These are phyloP conservation scores for Drosophila austrosaltans DNA, from an alignment of 2,888 invertebrate genomes.

Conservation along the genomic window DNA sequence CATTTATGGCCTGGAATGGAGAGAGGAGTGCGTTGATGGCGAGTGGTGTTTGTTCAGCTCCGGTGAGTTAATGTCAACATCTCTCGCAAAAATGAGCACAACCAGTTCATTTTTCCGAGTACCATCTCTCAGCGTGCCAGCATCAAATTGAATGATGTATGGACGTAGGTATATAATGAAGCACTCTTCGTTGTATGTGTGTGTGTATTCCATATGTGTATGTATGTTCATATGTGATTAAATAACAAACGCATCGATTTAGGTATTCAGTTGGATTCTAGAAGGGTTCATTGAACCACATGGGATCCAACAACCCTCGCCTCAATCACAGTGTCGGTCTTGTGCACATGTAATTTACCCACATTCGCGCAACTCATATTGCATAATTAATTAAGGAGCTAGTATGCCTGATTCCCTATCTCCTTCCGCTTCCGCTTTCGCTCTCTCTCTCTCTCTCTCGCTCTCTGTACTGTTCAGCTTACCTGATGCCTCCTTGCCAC, in stretches of 20 bases:
- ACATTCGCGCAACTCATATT: conserved; percentile 35
- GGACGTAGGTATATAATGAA: too few species aligned
- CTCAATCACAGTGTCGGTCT: conserved; percentile 12
- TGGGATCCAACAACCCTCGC: background rate
- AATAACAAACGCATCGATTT: too few species aligned
- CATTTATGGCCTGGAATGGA: conserved; percentile 44
- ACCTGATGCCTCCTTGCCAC: conserved; percentile 21
- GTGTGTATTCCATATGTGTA: background rate
- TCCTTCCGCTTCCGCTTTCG: conserved; percentile 25
- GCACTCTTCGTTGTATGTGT: background rate
- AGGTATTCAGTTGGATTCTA: background rate
- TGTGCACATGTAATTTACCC: conserved; percentile 6
- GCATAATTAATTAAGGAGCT: conserved; percentile 55
- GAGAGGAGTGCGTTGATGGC: conserved; percentile 5
- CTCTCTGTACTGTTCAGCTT: background rate
- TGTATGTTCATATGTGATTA: too few species aligned
- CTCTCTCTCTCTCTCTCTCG: too few species aligned
- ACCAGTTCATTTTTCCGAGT: conserved; percentile 38
- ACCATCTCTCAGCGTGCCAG: conserved; percentile 26
- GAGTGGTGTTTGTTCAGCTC: conserved; percentile 27
- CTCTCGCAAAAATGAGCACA: conserved; percentile 20
- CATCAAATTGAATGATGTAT: conserved; percentile 6
- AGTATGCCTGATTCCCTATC: background rate
- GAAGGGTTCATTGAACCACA: conserved; percentile 3
- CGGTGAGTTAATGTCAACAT: conserved; percentile 46